Percentiles rank a stretch among this genome's conserved stretches.
These are phyloP conservation scores for Aphrophora alni DNA, from an alignment of 2,888 invertebrate genomes.

Conservation along the genomic window DNA sequence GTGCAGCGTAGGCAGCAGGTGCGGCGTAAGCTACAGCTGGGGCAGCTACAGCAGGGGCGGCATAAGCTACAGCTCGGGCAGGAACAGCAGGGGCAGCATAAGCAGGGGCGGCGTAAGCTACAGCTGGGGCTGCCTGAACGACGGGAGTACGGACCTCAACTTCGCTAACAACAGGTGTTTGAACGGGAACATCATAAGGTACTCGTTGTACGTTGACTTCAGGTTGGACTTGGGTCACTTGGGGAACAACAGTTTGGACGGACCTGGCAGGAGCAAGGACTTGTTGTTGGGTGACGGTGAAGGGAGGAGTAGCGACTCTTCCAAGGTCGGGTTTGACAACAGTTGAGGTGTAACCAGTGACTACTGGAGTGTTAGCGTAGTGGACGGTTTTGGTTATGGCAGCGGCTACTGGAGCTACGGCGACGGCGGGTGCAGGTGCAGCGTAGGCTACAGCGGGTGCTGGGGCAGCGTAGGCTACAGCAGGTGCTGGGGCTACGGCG, in stretches of 20 bases:
- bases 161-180: slow-evolving; percentile 51
- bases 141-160: slow-evolving; percentile 52
- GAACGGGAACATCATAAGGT: slow-evolving; percentile 51
- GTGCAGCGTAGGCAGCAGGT: slow-evolving; percentile 24
- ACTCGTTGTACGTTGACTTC: slow-evolving; percentile 53
- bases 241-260: slow-evolving; percentile 55
- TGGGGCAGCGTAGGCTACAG: slow-evolving; percentile 46
- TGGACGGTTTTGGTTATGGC: slow-evolving; percentile 53
- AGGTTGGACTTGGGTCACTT: slow-evolving; percentile 55
- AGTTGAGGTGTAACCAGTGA: slow-evolving; percentile 54
- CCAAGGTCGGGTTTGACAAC: slow-evolving; percentile 55
- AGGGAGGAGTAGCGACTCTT: slow-evolving; percentile 50
- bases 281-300: slow-evolving; percentile 51
- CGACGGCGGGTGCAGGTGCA: slow-evolving; percentile 42
- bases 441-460: slow-evolving; percentile 39
- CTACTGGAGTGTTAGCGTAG: slow-evolving; percentile 55
- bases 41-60: slow-evolving; percentile 44
- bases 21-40: slow-evolving; percentile 22
- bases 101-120: slow-evolving; percentile 49
- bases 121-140: slow-evolving; percentile 47
- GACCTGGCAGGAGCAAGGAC: slow-evolving; percentile 55
- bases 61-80: slow-evolving; percentile 53
- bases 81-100: slow-evolving; percentile 50
- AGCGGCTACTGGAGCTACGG: slow-evolving; percentile 47
- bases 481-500: slow-evolving; percentile 37